phyloP scores from a whole-genome alignment of 2,797 vertebrate genomes.

The Lepus townsendii region DNA sequence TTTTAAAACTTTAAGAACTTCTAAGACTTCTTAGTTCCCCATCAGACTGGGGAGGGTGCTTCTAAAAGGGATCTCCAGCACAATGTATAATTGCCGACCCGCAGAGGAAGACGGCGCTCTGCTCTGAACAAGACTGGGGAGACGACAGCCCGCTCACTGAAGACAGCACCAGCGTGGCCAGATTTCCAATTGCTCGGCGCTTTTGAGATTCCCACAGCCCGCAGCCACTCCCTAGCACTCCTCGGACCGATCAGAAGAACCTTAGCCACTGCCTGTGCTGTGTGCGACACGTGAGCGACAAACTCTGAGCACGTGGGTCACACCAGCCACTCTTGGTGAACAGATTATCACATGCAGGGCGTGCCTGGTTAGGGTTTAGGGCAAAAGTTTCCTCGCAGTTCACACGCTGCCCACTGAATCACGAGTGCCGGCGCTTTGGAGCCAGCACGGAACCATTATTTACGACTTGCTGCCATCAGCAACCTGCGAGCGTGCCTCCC shows the following conservation, averaged over 20 bases:
- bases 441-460: not conserved
- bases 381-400: not conserved
- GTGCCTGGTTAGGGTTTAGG: not conserved
- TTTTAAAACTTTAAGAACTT: not conserved
- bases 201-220: not conserved
- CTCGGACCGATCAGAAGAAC: not conserved
- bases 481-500: not conserved
- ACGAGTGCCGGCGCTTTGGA: not conserved
- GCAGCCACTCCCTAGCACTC: not conserved
- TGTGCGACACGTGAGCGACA: not conserved
- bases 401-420: not conserved
- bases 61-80: not conserved
- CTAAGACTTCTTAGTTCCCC: slow-evolving; percentile 9
- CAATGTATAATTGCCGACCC: not conserved
- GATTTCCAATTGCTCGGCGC: not conserved
- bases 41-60: not conserved
- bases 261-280: not conserved
- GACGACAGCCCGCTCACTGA: not conserved
- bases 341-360: not conserved
- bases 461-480: not conserved
- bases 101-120: not conserved
- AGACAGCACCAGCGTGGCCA: not conserved
- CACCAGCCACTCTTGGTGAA: too few species aligned
- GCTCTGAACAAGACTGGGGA: not conserved
- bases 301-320: accelerated